Evolutionary conservation across 2,113 vertebrate species (phyloP).

Genomic region (Rutilus rutilus): DNA sequence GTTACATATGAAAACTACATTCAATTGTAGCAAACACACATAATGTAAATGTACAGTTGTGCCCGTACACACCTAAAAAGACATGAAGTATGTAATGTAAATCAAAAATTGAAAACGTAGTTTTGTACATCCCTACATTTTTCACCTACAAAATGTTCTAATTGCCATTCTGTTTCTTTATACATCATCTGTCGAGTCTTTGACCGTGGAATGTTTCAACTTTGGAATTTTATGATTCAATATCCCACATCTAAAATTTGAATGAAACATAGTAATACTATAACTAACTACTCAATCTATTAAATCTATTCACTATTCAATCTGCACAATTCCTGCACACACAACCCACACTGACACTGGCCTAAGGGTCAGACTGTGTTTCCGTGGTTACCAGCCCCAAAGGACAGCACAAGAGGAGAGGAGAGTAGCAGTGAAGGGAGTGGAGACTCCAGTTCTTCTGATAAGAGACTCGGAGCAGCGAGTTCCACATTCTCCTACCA

Average conservation of each 20-base stretch:
- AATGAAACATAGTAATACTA: neutral
- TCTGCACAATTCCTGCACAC: conserved; percentile 1
- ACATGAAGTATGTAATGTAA: neutral
- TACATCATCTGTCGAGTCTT: neutral
- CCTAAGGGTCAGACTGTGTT: conserved; percentile 43
- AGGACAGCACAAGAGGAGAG: conserved; percentile 18
- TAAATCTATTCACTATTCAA: neutral
- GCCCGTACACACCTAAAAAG: neutral
- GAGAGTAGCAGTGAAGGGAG: neutral
- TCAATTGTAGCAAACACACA: neutral
- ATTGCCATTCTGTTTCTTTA: neutral
- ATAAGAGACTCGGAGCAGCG: conserved; percentile 22
- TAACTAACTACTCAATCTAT: neutral
- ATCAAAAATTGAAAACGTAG: neutral
- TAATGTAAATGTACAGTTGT: neutral
- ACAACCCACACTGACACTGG: conserved; percentile 6
- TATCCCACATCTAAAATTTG: neutral
- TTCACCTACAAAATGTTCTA: neutral
- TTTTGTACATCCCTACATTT: neutral
- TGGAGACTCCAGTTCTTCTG: conserved; percentile 29
- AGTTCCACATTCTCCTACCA: conserved; percentile 30
- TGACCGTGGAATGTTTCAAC: neutral
- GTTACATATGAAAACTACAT: neutral
- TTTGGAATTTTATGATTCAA: neutral
- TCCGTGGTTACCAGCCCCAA: conserved; percentile 47